Evolutionary conservation across 23 tunicate species (phyloP).

Genomic region (Clavelina lepadiformis): DNA sequence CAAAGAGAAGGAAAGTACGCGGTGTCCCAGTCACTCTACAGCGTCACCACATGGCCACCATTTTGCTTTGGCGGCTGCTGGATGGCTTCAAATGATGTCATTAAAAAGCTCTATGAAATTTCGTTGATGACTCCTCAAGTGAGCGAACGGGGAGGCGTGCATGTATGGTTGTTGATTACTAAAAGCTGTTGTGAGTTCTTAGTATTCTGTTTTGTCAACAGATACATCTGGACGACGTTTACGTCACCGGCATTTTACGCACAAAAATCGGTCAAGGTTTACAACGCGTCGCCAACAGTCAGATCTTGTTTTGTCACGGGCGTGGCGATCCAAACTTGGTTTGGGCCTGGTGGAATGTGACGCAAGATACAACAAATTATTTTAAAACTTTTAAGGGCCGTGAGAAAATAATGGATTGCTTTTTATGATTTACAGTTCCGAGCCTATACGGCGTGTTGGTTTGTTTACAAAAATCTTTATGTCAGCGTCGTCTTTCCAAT

Average conservation of each 20-base stretch:
- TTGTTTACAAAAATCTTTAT: no score
- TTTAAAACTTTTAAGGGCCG: no score
- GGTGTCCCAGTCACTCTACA: constrained; percentile 30
- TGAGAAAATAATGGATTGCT: no score
- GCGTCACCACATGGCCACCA: constrained; percentile 41
- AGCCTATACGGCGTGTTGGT: no score
- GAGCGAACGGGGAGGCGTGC: no score
- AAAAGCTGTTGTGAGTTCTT: no score
- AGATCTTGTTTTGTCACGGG: constrained; percentile 41
- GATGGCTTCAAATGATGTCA: constrained; percentile 70
- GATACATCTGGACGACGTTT: constrained; percentile 65
- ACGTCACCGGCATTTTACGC: constrained; percentile 53
- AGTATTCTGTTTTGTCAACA: no score
- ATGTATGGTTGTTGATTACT: no score
- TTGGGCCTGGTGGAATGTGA: constrained; percentile 34
- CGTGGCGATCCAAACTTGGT: constrained; percentile 28
- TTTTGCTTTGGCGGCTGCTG: constrained; percentile 79
- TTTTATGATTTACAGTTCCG: no score
- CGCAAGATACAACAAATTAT: no score
- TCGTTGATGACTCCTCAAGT: constrained; percentile 40
- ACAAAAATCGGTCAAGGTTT: constrained; percentile 21
- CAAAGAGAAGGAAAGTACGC: constrained; percentile 51
- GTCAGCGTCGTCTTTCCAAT: no score
- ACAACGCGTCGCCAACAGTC: neutral
- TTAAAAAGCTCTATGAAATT: constrained; percentile 14